Evolutionary conservation across 2,888 invertebrate genomes (phyloP).

Genomic region (Acrobasis suavella): DNA sequence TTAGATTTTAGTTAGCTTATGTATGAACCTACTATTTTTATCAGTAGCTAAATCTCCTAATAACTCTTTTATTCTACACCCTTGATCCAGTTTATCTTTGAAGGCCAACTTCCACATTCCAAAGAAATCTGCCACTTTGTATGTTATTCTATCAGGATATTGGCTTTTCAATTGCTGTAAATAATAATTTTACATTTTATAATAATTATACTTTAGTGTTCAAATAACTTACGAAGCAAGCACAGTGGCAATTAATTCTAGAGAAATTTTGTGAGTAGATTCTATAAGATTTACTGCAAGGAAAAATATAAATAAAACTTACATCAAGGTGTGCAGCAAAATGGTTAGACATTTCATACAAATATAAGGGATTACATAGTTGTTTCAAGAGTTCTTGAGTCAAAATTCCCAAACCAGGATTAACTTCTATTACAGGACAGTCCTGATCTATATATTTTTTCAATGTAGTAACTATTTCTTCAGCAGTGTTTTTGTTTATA

Average conservation of each 20-base stretch:
- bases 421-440: slow-evolving; percentile 84
- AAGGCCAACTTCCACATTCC: slow-evolving; percentile 80
- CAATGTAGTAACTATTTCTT: slow-evolving; percentile 59
- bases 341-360: slow-evolving; percentile 66
- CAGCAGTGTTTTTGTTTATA: slow-evolving; percentile 65
- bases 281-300: too few species aligned
- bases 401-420: slow-evolving; percentile 86
- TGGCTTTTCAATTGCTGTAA: slow-evolving; percentile 59
- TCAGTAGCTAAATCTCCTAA: slow-evolving; percentile 78
- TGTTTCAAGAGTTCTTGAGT: slow-evolving; percentile 81
- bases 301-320: slow-evolving; percentile 11
- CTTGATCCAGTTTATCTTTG: slow-evolving; percentile 82
- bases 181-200: slow-evolving; percentile 11
- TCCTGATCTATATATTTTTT: slow-evolving; percentile 49
- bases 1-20: too few species aligned
- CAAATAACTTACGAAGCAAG: too few species aligned
- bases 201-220: background rate
- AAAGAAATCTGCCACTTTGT: slow-evolving; percentile 82
- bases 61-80: slow-evolving; percentile 76
- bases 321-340: slow-evolving; percentile 25
- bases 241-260: too few species aligned
- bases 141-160: slow-evolving; percentile 63
- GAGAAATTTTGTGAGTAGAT: too few species aligned
- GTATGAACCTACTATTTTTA: slow-evolving; percentile 59
- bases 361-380: slow-evolving; percentile 74